Conservation (phyloP, 1,140 invertebrate species). For the Aphelinus certus region DNA sequence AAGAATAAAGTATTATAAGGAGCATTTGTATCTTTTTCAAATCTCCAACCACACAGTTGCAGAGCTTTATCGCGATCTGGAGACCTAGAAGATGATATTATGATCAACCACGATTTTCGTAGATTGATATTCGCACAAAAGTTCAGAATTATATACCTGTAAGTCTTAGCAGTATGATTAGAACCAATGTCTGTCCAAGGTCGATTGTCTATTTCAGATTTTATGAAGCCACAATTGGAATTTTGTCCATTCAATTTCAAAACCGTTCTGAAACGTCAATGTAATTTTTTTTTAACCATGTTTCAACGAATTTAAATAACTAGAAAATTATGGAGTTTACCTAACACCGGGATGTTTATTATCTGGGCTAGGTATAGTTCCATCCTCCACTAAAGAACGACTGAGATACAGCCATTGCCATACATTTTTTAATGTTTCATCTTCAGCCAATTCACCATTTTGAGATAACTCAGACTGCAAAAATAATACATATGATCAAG, state of each 20-base stretch:
- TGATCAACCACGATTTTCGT: constrained; percentile 1
- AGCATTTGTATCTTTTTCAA: constrained; percentile 71
- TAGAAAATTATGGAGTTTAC: constrained; percentile 34
- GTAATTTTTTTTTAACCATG: constrained; percentile 14
- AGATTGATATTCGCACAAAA: neutral
- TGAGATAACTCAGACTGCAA: constrained; percentile 58
- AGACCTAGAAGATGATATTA: constrained; percentile 67
- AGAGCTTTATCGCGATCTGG: constrained; percentile 81
- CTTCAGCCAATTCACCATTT: constrained; percentile 75
- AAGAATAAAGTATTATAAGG: constrained; percentile 66
- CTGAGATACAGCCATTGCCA: constrained; percentile 83
- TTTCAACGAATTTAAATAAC: constrained; percentile 5
- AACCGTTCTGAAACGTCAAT: constrained; percentile 52
- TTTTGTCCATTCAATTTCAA: constrained; percentile 60
- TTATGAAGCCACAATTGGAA: constrained; percentile 52
- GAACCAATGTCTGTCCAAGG: constrained; percentile 63
- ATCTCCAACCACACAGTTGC: constrained; percentile 88
- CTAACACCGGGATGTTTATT: constrained; percentile 78
- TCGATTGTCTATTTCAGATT: constrained; percentile 58
- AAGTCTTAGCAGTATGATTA: constrained; percentile 61
- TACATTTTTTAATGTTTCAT: constrained; percentile 72
- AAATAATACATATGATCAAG: constrained; percentile 28
- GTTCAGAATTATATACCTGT: constrained; percentile 47
- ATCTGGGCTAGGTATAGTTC: constrained; percentile 67
- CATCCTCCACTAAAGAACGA: constrained; percentile 75